These are phyloP conservation scores for Campoletis sonorensis DNA, from an alignment of 1,140 invertebrate genomes.

Conservation along the genomic window DNA sequence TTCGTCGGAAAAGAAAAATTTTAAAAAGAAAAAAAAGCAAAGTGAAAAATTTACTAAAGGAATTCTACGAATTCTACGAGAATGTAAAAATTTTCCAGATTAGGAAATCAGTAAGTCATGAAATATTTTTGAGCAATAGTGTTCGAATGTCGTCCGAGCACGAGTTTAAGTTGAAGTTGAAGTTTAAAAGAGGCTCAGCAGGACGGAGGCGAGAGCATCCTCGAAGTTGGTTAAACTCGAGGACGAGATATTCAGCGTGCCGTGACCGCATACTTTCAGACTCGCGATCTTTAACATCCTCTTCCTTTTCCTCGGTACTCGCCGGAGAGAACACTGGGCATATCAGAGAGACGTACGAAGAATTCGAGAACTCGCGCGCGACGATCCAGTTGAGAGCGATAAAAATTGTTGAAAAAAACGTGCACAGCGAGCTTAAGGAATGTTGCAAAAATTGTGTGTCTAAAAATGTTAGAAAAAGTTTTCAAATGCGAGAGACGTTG, in stretches of 20 bases:
- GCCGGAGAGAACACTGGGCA: neutral
- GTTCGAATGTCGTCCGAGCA: neutral
- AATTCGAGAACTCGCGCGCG: constrained; percentile 9
- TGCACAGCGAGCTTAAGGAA: neutral
- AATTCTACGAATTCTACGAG: no score
- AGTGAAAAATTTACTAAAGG: no score
- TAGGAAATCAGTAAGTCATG: no score
- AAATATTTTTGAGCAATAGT: neutral
- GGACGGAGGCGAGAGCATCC: constrained; percentile 10
- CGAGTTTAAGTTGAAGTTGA: neutral
- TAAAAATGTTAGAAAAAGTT: no score
- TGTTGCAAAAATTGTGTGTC: no score
- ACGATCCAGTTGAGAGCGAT: neutral
- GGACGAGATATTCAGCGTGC: constrained; percentile 46
- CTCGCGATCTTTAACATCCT: constrained; percentile 45
- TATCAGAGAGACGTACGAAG: constrained; percentile 16
- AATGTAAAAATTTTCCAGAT: no score
- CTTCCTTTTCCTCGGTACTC: neutral
- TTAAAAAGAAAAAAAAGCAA: no score
- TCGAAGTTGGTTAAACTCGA: constrained; percentile 4
- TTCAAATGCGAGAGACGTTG: no score
- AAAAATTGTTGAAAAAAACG: neutral
- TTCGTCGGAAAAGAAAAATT: no score
- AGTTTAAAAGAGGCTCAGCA: neutral
- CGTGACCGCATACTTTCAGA: constrained; percentile 45